Evolutionary conservation across 1,140 invertebrate genomes (phyloP).

Genomic region (Hycleus cichorii): DNA sequence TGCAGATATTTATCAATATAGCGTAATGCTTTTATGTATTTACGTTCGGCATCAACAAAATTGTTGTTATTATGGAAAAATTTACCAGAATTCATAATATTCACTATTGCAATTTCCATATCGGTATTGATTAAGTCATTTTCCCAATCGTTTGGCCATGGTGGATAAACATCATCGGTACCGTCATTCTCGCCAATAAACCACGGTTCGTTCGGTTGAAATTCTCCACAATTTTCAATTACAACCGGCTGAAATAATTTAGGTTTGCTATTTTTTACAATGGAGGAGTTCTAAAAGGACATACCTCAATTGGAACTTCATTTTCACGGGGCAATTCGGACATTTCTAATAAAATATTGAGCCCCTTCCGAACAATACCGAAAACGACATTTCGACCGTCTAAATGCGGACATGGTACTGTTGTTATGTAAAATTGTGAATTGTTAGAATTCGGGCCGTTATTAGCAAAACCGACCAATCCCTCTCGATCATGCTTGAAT

Average conservation of each 20-base stretch:
- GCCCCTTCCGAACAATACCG: conserved; percentile 68
- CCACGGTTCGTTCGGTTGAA: conserved; percentile 54
- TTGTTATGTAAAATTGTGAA: conserved; percentile 93
- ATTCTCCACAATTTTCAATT: conserved; percentile 67
- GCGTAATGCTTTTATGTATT: conserved; percentile 67
- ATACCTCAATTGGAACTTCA: conserved; percentile 50
- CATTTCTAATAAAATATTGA: conserved; percentile 60
- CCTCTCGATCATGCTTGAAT: conserved; percentile 55
- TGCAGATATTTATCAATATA: conserved; percentile 53
- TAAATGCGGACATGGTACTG: conserved; percentile 73
- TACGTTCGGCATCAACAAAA: conserved; percentile 54
- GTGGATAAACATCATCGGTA: conserved; percentile 59
- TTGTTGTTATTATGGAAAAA: conserved; percentile 54
- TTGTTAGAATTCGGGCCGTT: conserved; percentile 82
- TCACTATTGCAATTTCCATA: conserved; percentile 41
- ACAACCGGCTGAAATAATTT: conserved; percentile 48
- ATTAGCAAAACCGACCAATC: conserved; percentile 87
- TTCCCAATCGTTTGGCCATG: conserved; percentile 69
- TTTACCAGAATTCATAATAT: conserved; percentile 68
- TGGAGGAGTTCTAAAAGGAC: not conserved
- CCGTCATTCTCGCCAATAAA: conserved; percentile 60
- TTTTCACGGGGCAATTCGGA: conserved; percentile 50
- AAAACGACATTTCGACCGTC: conserved; percentile 89
- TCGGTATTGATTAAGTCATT: conserved; percentile 18
- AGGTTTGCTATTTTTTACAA: no score